These are phyloP conservation scores for Sphaeramia orbicularis DNA, from an alignment of 2,797 vertebrate species.

Conservation along the genomic window DNA sequence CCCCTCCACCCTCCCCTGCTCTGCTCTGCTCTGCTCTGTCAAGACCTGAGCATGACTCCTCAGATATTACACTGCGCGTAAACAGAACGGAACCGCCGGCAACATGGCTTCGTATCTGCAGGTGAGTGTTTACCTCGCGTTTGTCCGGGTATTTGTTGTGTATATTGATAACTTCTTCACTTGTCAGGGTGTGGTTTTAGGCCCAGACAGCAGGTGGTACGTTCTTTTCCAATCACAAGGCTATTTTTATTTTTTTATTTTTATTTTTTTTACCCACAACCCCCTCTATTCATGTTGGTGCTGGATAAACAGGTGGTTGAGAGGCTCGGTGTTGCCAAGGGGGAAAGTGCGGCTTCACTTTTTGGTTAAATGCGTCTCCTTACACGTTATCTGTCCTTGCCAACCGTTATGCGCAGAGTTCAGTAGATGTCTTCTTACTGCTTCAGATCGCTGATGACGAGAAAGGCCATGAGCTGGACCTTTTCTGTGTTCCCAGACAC, in stretches of 20 bases:
- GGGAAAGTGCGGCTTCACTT: neutral
- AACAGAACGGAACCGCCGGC: conserved; percentile 26
- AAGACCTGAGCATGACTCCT: conserved; percentile 68
- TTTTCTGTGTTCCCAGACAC: conserved; percentile 88
- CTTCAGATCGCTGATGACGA: conserved; percentile 86
- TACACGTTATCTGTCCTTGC: conserved; percentile 16
- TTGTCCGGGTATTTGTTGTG: neutral
- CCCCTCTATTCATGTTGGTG: neutral
- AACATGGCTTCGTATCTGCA: conserved; percentile 84
- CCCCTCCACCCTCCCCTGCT: neutral
- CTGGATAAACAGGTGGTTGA: conserved; percentile 68
- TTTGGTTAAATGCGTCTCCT: conserved; percentile 9
- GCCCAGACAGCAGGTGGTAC: conserved; percentile 21
- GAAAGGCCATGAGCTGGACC: conserved; percentile 83
- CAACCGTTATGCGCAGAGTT: conserved; percentile 11
- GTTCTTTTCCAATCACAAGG: neutral
- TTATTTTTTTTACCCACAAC: too few species aligned
- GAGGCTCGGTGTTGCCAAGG: conserved; percentile 18
- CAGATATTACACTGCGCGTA: conserved; percentile 39
- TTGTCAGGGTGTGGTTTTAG: conserved; percentile 55
- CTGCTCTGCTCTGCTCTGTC: too few species aligned
- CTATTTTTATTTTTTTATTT: too few species aligned
- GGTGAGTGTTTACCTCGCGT: conserved; percentile 70
- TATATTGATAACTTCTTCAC: conserved; percentile 25
- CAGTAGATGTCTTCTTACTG: conserved; percentile 8